Evolutionary conservation across 2,113 vertebrate genomes (phyloP).

Genomic region (Athene cunicularia): DNA sequence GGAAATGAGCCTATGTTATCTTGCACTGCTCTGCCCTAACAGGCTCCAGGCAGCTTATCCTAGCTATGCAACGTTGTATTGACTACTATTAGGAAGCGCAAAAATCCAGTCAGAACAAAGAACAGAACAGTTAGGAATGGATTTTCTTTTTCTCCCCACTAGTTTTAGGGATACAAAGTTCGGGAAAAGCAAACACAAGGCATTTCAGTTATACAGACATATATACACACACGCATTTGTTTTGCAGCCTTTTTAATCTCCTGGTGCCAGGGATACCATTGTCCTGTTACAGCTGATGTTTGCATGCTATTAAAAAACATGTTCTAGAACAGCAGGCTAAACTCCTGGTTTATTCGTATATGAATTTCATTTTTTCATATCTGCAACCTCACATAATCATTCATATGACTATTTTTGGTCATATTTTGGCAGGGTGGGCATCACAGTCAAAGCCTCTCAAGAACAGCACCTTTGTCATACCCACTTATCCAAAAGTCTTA

Average conservation of each 20-base stretch:
- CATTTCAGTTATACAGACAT: background rate
- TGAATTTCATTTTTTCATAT: background rate
- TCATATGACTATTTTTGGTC: background rate
- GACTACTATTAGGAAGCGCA: constrained; percentile 2
- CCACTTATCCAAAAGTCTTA: background rate
- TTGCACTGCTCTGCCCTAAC: background rate
- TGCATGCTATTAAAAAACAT: background rate
- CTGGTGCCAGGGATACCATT: background rate
- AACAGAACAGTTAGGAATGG: background rate
- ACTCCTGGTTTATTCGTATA: background rate
- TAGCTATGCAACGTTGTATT: background rate
- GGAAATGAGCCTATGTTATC: constrained; percentile 44
- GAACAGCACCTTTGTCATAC: background rate
- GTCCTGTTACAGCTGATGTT: background rate
- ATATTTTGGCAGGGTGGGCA: background rate
- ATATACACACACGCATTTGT: background rate
- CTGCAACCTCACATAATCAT: background rate
- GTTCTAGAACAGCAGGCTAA: background rate
- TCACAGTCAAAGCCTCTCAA: background rate
- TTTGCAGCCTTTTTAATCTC: constrained; percentile 8
- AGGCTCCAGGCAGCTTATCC: constrained; percentile 48
- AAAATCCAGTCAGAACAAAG: constrained; percentile 21
- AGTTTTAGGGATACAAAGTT: constrained; percentile 14
- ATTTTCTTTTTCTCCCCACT: background rate
- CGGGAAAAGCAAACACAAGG: constrained; percentile 38